A percentile compares a stretch with the other conserved stretches of the same genome.
Evolutionary conservation across 2,113 vertebrate genomes (phyloP).

Genomic region (Lamprologus tigripictilis): DNA sequence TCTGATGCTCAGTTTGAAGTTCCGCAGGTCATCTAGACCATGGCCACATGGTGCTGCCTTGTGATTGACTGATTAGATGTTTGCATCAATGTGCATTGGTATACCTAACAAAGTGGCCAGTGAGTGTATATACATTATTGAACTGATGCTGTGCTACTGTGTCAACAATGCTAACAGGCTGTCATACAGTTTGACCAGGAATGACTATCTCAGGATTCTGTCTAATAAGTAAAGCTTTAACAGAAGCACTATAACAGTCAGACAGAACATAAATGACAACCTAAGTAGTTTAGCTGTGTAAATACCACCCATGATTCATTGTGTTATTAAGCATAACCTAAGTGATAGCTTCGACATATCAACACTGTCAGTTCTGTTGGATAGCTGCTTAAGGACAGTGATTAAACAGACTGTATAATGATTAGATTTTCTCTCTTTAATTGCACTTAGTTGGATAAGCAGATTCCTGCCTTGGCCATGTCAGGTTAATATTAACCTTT

Average conservation of each 20-base stretch:
- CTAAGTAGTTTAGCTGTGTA: conserved; percentile 40
- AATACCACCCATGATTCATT: conserved; percentile 42
- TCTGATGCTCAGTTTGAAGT: not conserved
- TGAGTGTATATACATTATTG: not conserved
- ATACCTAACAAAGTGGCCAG: not conserved
- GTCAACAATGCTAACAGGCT: not conserved
- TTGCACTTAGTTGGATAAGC: not conserved
- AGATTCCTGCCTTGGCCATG: conserved; percentile 9
- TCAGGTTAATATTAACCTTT: not conserved
- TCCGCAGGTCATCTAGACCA: not conserved
- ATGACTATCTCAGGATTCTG: not conserved
- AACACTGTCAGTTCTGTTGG: not conserved
- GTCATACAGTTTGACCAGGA: not conserved
- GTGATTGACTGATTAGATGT: not conserved
- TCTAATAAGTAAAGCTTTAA: not conserved
- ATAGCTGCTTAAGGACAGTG: not conserved
- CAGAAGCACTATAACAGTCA: conserved; percentile 2
- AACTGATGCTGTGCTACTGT: not conserved
- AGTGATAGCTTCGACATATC: not conserved
- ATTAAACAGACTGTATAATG: conserved; percentile 9
- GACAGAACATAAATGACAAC: conserved; percentile 20
- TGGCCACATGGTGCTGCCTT: not conserved
- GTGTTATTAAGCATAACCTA: not conserved
- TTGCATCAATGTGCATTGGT: not conserved
- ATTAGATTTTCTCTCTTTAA: not conserved